Conservation (phyloP, 1,140 invertebrate genomes). For the Drosophila pachea region DNA sequence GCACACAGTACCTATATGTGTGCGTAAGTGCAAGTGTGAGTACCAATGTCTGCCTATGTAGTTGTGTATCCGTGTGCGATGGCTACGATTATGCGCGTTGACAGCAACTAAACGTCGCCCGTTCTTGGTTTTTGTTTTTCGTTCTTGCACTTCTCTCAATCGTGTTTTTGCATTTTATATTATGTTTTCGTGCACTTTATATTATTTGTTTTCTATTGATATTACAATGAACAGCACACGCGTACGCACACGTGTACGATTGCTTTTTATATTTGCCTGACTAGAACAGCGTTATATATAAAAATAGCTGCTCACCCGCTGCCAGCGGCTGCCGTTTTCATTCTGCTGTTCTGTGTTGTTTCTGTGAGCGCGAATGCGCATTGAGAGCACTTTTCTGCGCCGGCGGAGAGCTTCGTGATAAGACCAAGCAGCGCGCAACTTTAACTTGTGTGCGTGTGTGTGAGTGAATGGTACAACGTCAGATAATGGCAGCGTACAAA, state of each 20-base stretch:
- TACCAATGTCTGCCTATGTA: neutral
- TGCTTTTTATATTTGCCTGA: conserved; percentile 42
- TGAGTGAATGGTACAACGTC: conserved; percentile 14
- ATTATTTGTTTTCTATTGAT: conserved; percentile 22
- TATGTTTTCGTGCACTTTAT: conserved; percentile 13
- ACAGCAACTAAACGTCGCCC: conserved; percentile 61
- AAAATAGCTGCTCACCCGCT: conserved; percentile 66
- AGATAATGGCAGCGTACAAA: conserved; percentile 32
- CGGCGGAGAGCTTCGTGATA: conserved; percentile 53
- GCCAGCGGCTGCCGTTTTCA: conserved; percentile 46
- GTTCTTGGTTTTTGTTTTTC: conserved; percentile 38
- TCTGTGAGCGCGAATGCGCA: conserved; percentile 65
- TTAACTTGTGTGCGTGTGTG: conserved; percentile 23
- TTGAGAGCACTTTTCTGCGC: conserved; percentile 54
- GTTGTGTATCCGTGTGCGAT: conserved; percentile 44
- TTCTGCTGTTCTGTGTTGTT: conserved; percentile 31
- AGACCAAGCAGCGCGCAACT: conserved; percentile 46
- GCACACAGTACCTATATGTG: neutral
- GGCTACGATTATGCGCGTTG: conserved; percentile 76
- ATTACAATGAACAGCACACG: conserved; percentile 9
- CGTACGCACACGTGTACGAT: conserved; percentile 28
- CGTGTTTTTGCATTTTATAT: conserved; percentile 24
- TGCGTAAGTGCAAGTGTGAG: conserved; percentile 18
- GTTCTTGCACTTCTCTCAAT: conserved; percentile 14
- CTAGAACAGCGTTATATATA: conserved; percentile 45